Base-by-base conservation (phyloP, 1,140 invertebrate species). In the Ganaspis sp. region DNA sequence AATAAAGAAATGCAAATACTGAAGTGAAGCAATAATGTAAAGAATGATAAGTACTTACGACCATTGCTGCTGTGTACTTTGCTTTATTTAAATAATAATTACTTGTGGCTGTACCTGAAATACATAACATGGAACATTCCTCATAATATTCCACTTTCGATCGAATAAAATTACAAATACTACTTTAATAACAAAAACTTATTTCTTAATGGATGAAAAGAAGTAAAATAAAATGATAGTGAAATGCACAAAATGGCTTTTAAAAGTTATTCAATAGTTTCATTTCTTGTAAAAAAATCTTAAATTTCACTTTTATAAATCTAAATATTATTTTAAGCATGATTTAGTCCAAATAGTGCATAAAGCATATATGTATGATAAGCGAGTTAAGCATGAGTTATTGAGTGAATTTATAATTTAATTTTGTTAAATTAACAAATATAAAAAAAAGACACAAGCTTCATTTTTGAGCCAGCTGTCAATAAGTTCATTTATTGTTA, bases 91-190 rank as follows among this genome's bases (percentile, higher is more conserved):
- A 84, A 87, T 88, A 87, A 49, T 89, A 88, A 88, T 90, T 91
- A 90, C 85, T 89, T 89, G 87, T 87, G 87, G 88, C 85, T 88
- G 89, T 89, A 91, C 90, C 90, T 91, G 90, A 79, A 91, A 91
- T 90, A 87, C 84, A 91, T 80, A 90, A 91, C 82, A 90, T 85
- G 83, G 86, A 84, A 90, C 86, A 90, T 87, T 88, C 89, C 85
- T 88, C 83, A 87, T 85, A 83, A 64, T 64, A 64, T 64, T 29
- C 58, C 58, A 64, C 23, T 64, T 82, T 64, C 29, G 12, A 21
- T 9, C 26, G 12, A 37, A 17, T 11, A 73, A 29, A 64, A 29
- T 64, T n/a, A 49, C 45, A 49, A 49, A 11, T 34, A 6, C 29
- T 34, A 34, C 29, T 34, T 34, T 34, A 34, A 34, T 2, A 34